A percentile compares a stretch with the other conserved stretches of the same genome.
Evolutionary conservation across 2,888 invertebrate genomes (phyloP).

Genomic region (Tetragnatha montana): DNA sequence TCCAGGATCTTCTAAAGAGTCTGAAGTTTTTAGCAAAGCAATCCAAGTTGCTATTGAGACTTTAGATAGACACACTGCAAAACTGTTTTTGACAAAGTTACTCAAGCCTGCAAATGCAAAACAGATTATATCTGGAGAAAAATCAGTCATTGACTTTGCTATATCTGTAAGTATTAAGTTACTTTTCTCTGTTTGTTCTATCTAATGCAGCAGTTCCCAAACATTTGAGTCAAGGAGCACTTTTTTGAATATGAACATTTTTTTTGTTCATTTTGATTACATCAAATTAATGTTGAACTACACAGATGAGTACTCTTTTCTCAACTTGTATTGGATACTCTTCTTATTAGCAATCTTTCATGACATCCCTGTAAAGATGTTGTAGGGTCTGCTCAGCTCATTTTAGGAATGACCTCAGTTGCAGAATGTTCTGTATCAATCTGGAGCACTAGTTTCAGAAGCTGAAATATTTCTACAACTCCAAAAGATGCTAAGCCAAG

Average conservation of each 20-base stretch:
- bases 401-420: not conserved
- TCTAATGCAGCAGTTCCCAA: not conserved
- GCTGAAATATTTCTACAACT: no score
- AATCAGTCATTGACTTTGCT: constrained; percentile 77
- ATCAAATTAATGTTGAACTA: no score
- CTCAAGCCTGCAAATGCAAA: constrained; percentile 78
- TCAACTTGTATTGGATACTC: no score
- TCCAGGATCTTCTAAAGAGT: constrained; percentile 33
- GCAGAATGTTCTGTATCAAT: not conserved
- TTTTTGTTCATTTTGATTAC: no score
- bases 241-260: no score
- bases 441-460: no score
- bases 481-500: no score
- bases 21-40: constrained; percentile 73
- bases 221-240: not conserved
- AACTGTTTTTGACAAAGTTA: constrained; percentile 78
- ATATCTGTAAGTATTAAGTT: constrained; percentile 75
- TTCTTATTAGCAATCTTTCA: no score
- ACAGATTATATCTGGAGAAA: constrained; percentile 74
- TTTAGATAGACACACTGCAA: constrained; percentile 76
- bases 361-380: no score
- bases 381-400: no score
- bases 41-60: constrained; percentile 77
- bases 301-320: no score
- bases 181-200: not conserved